Evolutionary conservation across 2,888 invertebrate genomes (phyloP).

Genomic region (Ectemnius continuus): DNA sequence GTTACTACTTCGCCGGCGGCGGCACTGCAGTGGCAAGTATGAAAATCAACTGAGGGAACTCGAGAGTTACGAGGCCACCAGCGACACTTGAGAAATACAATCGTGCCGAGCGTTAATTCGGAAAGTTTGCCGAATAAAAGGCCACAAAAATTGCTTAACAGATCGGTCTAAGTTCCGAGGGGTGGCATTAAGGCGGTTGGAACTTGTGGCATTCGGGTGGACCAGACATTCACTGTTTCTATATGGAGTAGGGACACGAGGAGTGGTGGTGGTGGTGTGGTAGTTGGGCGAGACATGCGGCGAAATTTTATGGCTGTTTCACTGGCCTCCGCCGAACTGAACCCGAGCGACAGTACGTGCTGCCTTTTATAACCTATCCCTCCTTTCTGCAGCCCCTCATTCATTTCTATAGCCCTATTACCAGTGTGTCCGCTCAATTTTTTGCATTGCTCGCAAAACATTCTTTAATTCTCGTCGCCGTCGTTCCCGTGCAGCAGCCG

Average conservation of each 20-base stretch:
- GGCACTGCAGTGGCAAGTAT: too few relatives aligned
- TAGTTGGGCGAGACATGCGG: background rate
- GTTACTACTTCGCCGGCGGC: too few relatives aligned
- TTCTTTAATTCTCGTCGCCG: background rate
- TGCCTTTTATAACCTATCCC: background rate
- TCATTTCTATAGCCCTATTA: conserved; percentile 2
- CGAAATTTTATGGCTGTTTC: conserved; percentile 10
- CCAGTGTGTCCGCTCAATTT: background rate
- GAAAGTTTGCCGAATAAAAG: too few relatives aligned
- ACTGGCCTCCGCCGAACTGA: background rate
- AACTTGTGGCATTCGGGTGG: background rate
- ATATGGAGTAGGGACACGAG: background rate
- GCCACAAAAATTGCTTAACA: too few relatives aligned
- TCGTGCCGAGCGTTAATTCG: too few relatives aligned
- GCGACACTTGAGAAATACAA: too few relatives aligned
- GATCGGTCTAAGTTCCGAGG: background rate
- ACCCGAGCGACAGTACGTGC: conserved; percentile 5
- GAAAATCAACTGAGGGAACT: too few relatives aligned
- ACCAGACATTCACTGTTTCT: conserved; percentile 1
- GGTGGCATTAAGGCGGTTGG: background rate
- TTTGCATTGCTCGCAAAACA: background rate
- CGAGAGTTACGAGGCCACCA: too few relatives aligned
- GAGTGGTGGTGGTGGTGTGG: background rate
- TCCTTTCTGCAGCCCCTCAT: background rate
- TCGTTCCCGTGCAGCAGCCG: too few relatives aligned